A percentile compares a stretch with the other conserved stretches of the same genome.
These are phyloP conservation scores for Drosophila austrosaltans DNA, from an alignment of 2,888 invertebrate genomes.

Conservation along the genomic window DNA sequence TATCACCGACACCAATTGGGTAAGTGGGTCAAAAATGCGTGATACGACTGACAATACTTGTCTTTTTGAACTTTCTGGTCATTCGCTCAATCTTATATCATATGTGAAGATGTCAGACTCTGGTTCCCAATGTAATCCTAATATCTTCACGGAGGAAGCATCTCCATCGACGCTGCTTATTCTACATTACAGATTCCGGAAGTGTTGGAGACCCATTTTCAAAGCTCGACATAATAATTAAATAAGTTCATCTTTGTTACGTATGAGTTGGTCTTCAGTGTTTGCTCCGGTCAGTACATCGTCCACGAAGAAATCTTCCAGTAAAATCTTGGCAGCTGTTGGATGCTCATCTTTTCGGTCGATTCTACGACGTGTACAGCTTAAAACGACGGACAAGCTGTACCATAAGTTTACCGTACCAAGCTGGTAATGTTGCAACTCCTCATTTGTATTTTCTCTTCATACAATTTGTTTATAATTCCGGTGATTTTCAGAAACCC, in stretches of 20 bases:
- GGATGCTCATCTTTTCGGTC: not conserved
- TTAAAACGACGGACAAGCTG: not conserved
- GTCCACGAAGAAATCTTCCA: not conserved
- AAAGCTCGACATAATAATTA: not conserved
- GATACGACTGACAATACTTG: too few relatives aligned
- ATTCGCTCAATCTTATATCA: too few relatives aligned
- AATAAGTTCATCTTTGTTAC: not conserved
- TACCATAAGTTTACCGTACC: not conserved
- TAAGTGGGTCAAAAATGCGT: too few relatives aligned
- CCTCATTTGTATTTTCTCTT: not conserved
- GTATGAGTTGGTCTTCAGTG: not conserved
- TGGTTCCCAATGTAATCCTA: too few relatives aligned
- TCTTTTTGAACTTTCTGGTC: too few relatives aligned
- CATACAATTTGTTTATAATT: not conserved
- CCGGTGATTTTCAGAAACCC: not conserved
- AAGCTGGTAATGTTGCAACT: not conserved
- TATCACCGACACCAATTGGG: too few relatives aligned
- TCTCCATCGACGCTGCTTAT: not conserved
- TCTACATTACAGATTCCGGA: not conserved
- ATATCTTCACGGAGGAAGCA: too few relatives aligned
- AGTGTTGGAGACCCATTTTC: not conserved
- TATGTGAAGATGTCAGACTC: too few relatives aligned
- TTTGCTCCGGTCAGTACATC: not conserved
- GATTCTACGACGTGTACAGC: not conserved
- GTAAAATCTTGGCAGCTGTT: not conserved